These are phyloP conservation scores for Hyperopisus bebe DNA, from an alignment of 2,113 vertebrate genomes.

Conservation along the genomic window DNA sequence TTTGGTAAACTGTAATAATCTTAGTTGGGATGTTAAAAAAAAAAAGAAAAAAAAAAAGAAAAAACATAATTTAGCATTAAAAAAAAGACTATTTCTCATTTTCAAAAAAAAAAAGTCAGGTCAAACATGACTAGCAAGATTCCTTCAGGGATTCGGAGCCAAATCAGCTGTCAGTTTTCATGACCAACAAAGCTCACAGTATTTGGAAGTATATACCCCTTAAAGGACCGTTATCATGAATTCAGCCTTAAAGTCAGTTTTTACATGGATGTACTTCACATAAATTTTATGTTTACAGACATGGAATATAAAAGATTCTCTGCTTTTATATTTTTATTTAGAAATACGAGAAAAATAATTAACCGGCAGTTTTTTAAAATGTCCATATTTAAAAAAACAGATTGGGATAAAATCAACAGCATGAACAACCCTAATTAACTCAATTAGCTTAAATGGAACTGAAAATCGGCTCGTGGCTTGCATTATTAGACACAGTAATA, in stretches of 20 bases:
- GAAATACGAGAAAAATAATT: not conserved
- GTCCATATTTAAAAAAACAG: not conserved
- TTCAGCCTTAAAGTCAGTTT: not conserved
- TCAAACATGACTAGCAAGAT: not conserved
- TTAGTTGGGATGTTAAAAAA: not conserved
- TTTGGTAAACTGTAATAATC: not conserved
- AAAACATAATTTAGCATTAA: not conserved
- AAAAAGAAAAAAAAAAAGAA: not conserved
- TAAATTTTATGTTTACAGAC: not conserved
- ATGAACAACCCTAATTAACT: not conserved
- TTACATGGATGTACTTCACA: not conserved
- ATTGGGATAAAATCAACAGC: not conserved
- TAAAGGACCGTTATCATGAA: not conserved
- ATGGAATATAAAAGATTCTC: not conserved
- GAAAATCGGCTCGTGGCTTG: not conserved
- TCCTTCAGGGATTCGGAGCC: not conserved
- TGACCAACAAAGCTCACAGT: not conserved
- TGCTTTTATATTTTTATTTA: not conserved
- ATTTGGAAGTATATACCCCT: not conserved
- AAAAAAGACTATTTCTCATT: not conserved
- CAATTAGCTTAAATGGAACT: not conserved
- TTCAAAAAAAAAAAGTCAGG: not conserved
- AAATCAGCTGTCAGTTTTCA: not conserved
- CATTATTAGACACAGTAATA: not conserved
- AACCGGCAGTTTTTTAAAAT: not conserved